phyloP scores from a whole-genome alignment of 2,888 invertebrate species.

The Incurvaria masculella region DNA sequence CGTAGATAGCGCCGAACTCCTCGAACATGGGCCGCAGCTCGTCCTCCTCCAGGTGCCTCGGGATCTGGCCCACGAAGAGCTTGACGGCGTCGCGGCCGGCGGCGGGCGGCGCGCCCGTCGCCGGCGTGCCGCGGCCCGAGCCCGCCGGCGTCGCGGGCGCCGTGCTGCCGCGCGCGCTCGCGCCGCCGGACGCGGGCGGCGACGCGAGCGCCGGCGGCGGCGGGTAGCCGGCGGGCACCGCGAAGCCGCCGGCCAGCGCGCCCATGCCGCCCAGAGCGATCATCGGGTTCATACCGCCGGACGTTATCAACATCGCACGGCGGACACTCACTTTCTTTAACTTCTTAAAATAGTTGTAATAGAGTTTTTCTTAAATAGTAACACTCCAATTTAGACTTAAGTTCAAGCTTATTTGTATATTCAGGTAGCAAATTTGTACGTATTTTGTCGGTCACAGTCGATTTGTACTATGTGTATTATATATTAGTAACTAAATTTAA shows the following conservation, averaged over 20 bases:
- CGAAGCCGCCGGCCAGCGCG: constrained; percentile 23
- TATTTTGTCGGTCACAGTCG: neutral
- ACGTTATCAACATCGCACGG: neutral
- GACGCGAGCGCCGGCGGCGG: neutral
- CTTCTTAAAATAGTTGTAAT: too few relatives aligned
- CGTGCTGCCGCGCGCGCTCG: constrained; percentile 29
- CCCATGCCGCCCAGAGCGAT: constrained; percentile 29
- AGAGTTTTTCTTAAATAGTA: too few relatives aligned
- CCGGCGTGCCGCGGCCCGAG: constrained; percentile 20
- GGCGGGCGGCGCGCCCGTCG: constrained; percentile 45
- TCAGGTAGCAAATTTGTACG: neutral
- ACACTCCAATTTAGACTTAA: too few relatives aligned
- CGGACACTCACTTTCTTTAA: too few relatives aligned
- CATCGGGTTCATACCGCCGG: constrained; percentile 36
- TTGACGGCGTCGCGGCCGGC: constrained; percentile 66
- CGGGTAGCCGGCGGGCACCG: neutral
- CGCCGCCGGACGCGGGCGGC: constrained; percentile 9
- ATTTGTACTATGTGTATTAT: neutral
- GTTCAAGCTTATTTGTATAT: neutral
- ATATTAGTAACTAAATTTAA: neutral
- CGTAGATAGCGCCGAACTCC: constrained; percentile 90
- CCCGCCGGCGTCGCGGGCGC: constrained; percentile 30
- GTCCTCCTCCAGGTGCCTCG: constrained; percentile 83
- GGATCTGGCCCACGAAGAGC: constrained; percentile 92
- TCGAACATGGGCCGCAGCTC: constrained; percentile 89